These are phyloP conservation scores for Zophobas morio DNA, from an alignment of 1,140 invertebrate genomes.

Conservation along the genomic window DNA sequence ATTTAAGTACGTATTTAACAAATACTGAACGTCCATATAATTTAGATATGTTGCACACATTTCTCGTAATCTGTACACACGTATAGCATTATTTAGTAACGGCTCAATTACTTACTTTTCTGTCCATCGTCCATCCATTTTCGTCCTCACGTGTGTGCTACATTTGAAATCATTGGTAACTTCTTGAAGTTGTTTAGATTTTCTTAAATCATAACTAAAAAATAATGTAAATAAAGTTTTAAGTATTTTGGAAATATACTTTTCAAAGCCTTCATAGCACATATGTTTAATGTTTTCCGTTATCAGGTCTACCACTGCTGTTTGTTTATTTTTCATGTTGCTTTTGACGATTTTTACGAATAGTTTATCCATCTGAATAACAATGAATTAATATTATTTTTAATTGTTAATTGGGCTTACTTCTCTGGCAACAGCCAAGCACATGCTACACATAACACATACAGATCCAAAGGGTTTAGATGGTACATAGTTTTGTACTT, in stretches of 20 bases:
- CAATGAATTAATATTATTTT: background rate
- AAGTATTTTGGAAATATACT: constrained; percentile 41
- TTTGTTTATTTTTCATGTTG: constrained; percentile 46
- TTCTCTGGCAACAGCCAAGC: constrained; percentile 56
- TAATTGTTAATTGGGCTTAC: constrained; percentile 33
- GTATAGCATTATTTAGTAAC: background rate
- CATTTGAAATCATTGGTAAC: constrained; percentile 54
- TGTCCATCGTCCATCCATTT: constrained; percentile 57
- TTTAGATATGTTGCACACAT: constrained; percentile 54
- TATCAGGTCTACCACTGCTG: constrained; percentile 37
- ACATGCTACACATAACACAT: constrained; percentile 58
- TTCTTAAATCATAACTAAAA: constrained; percentile 55
- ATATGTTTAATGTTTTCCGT: constrained; percentile 45
- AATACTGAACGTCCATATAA: constrained; percentile 49
- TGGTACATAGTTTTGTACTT: constrained; percentile 51
- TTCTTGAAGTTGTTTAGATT: constrained; percentile 48
- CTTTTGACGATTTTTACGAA: constrained; percentile 31
- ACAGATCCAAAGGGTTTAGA: constrained; percentile 57
- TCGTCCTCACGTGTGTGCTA: constrained; percentile 49
- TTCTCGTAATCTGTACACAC: constrained; percentile 51
- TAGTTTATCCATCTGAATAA: constrained; percentile 51
- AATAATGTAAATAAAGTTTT: background rate
- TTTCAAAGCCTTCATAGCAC: constrained; percentile 54
- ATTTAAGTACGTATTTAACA: constrained; percentile 46
- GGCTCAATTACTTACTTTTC: constrained; percentile 49